Percentiles rank a stretch among this genome's conserved stretches.
Evolutionary conservation across 2,797 vertebrate species (phyloP).

Genomic region (Catamblyrhynchus diadema): DNA sequence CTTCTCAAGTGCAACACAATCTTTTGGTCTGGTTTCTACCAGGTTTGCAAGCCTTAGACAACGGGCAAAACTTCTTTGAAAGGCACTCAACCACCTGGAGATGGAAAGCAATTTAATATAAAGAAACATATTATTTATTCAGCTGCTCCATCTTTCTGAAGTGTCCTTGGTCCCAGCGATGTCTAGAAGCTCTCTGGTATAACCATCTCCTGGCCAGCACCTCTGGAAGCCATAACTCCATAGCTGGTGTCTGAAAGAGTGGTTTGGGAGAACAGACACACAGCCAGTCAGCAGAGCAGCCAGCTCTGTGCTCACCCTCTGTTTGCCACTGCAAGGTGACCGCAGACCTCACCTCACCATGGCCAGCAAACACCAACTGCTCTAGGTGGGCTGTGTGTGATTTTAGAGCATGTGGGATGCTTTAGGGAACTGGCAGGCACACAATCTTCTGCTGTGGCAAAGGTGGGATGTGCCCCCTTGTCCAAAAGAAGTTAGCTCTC

Average conservation of each 20-base stretch:
- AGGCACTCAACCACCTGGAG: background rate
- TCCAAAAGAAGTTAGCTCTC: background rate
- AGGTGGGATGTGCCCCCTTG: background rate
- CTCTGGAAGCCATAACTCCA: background rate
- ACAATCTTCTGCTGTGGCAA: background rate
- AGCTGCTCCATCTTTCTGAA: background rate
- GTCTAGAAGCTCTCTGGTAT: background rate
- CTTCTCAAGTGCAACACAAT: background rate
- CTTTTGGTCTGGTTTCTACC: background rate
- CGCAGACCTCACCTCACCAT: background rate
- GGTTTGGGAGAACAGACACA: background rate
- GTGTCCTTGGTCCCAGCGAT: background rate
- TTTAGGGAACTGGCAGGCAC: background rate
- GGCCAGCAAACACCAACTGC: fast-evolving
- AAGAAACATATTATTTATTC: background rate
- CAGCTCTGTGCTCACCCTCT: background rate
- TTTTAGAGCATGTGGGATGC: background rate
- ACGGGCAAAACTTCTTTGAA: background rate
- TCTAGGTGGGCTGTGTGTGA: background rate
- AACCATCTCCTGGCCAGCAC: background rate
- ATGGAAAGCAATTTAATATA: background rate
- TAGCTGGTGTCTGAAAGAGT: background rate
- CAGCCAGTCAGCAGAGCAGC: background rate
- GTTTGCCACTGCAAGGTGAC: background rate
- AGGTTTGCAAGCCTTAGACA: background rate